Conservation (phyloP, 2,888 invertebrate species). For the Hyposoter didymator region DNA sequence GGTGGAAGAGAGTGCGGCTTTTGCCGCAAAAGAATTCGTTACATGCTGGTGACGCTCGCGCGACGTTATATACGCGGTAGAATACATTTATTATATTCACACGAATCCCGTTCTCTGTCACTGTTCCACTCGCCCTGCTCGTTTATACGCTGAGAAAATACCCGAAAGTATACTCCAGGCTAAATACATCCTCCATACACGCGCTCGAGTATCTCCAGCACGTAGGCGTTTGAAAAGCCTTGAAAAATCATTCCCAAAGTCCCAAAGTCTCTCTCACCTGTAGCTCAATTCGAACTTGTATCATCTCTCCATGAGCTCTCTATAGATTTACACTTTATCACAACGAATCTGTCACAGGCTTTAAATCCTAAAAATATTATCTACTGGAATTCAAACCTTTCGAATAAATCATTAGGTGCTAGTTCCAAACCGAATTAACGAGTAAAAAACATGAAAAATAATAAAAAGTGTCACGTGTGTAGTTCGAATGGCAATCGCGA, state of each 20-base stretch:
- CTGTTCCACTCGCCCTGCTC: slow-evolving; percentile 27
- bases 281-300: slow-evolving; percentile 12
- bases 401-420: slow-evolving; percentile 43
- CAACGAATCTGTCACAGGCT: slow-evolving; percentile 31
- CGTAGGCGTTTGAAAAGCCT: slow-evolving; percentile 55
- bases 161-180: slow-evolving; percentile 47
- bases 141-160: slow-evolving; percentile 40
- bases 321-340: slow-evolving; percentile 29
- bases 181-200: slow-evolving; percentile 15
- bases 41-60: slow-evolving; percentile 27
- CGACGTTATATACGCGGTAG: slow-evolving; percentile 35
- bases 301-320: slow-evolving; percentile 15
- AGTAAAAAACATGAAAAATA: background rate
- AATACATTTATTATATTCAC: slow-evolving; percentile 63
- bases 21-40: slow-evolving; percentile 66
- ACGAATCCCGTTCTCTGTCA: slow-evolving; percentile 40
- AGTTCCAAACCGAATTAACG: background rate
- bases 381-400: slow-evolving; percentile 31
- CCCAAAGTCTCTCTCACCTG: no score
- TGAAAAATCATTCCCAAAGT: slow-evolving; percentile 26
- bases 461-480: background rate
- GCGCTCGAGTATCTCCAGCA: background rate
- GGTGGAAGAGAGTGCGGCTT: slow-evolving; percentile 58
- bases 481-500: background rate
- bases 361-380: slow-evolving; percentile 27